Evolutionary conservation across 2,888 invertebrate genomes (phyloP), one percentile per base, ranked within the genome.

Genomic region (Philhelius pedissequus): DNA sequence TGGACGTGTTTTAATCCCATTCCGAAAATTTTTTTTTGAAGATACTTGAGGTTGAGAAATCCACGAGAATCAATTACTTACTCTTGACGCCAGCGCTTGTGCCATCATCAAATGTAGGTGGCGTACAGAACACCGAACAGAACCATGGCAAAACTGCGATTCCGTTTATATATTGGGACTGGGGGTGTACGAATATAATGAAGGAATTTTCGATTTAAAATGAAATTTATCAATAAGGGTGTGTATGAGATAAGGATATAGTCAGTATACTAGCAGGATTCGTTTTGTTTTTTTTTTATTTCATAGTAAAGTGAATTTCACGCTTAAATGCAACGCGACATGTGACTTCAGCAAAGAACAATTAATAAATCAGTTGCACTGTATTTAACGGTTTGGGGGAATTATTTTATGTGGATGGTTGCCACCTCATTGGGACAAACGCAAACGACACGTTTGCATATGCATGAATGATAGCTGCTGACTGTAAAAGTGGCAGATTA

Each of bases 41-140:
- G 80, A 84, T 80, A 80, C 84, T 84, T 68, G 64, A 84, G 84
- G 71, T 84, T 71, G 64, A 84, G 84, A 68, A 84, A 71, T 84
- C 80, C 80, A 84, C 80, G 84, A 80, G 84, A 84, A 84, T 84
- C 84, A 84, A 84, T 84, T 84, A 84, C 80, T 84, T 84, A 80
- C 75, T 80, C 84, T 76, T 80, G 80, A 84, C 70, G 84, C 84
- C 82, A 62, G n/a, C 40, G 50, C 50, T n/a, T n/a, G n/a, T n/a
- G 50, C 58, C 69, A 35, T 9, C 71, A 43, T 56, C 40, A 52
- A 32, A 30, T 18, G 30, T 35, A 73, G 58, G 25, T 30, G 35
- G 45, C 18, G 27, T 38, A 60, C 45, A 1, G 6, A 45, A 18
- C 45, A 40, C 3, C 30, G 4, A 30, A 6, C 7, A 3, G 1